A percentile compares a stretch with the other conserved stretches of the same genome.
Conservation (phyloP, 2,888 invertebrate species). For the Epirrhoe tristata region DNA sequence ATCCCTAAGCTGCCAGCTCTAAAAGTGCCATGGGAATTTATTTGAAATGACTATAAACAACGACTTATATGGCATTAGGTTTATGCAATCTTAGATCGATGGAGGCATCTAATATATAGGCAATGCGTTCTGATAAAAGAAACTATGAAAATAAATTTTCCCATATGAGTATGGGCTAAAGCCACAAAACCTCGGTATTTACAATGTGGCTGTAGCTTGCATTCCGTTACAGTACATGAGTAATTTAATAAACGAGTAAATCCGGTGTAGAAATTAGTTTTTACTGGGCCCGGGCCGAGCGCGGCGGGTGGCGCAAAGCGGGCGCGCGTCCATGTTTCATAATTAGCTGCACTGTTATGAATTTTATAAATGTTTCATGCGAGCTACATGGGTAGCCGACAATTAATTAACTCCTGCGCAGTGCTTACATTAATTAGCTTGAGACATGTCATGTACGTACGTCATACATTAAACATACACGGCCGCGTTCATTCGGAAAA, state of each 20-base stretch:
- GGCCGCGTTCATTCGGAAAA: constrained; percentile 58
- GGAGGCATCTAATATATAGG: constrained; percentile 23
- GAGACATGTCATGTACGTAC: constrained; percentile 71
- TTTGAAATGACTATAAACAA: background rate
- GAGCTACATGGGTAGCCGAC: constrained; percentile 72
- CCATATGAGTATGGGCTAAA: constrained; percentile 36
- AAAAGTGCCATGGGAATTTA: background rate
- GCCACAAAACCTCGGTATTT: constrained; percentile 45
- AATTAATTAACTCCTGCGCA: constrained; percentile 80
- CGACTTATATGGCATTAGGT: background rate
- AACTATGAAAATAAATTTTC: constrained; percentile 37
- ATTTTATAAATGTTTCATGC: constrained; percentile 84
- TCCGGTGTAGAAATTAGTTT: constrained; percentile 64
- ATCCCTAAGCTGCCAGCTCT: background rate
- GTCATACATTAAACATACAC: constrained; percentile 74
- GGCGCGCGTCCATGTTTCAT: constrained; percentile 72
- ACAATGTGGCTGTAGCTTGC: constrained; percentile 43
- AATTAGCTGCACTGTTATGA: constrained; percentile 80
- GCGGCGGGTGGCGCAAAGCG: constrained; percentile 77
- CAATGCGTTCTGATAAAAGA: constrained; percentile 27
- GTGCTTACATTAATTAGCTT: constrained; percentile 80
- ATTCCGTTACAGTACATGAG: constrained; percentile 54
- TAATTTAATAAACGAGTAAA: constrained; percentile 64
- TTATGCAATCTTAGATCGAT: constrained; percentile 13
- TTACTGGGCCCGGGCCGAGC: constrained; percentile 60